Base-by-base conservation (phyloP, 2,888 invertebrate genomes). In the Pachliopta kotzebuea region DNA sequence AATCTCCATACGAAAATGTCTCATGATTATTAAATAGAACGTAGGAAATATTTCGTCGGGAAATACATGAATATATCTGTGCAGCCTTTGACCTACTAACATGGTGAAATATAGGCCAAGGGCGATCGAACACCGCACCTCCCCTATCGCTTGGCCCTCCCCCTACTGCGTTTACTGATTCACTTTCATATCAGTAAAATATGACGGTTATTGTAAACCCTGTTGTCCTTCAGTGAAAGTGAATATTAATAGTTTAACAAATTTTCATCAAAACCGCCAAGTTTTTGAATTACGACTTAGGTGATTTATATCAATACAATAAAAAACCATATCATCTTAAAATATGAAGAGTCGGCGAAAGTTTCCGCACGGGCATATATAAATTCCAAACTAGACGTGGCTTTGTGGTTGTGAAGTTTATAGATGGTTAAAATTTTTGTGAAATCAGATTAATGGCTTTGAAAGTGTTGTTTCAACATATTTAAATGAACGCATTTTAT, bases 21-120 rank as follows among this genome's bases (percentile, higher is more conserved):
- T n/a, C 45, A n/a, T n/a, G 45, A 18, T 45, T 45, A 45, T 45
- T 18, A 45, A 45, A n/a, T 45, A 45, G 45, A 45, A 45, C 45
- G n/a, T n/a, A n/a, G 45, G 21, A 52, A 52, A 21, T 52, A 11
- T 20, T 52, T 52, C 50, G 14, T n/a, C 11, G n/a, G 21, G 49
- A 61, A 29, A 49, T 55, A 50, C 42, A 56, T 37, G 67, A 67
- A 62, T 63, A 63, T 42, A 14, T 18, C 4, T 53, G 37, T 56
- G 54, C 70, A 68, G 71, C 72, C 70, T 71, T 71, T 72, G 74
- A 74, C 78, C 77, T 66, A 78, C 70, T 74, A 74, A 68, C 62
- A 61, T 60, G 59, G 63, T 67, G 70, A 74, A 20, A 85, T 77
- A 81, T 82, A 70, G 85, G 84, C 74, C 87, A 88, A 85, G 88